A percentile compares a stretch with the other conserved stretches of the same genome.
These are phyloP conservation scores for Ptilonorhynchus violaceus DNA, from an alignment of 2,113 vertebrate genomes.

Conservation along the genomic window DNA sequence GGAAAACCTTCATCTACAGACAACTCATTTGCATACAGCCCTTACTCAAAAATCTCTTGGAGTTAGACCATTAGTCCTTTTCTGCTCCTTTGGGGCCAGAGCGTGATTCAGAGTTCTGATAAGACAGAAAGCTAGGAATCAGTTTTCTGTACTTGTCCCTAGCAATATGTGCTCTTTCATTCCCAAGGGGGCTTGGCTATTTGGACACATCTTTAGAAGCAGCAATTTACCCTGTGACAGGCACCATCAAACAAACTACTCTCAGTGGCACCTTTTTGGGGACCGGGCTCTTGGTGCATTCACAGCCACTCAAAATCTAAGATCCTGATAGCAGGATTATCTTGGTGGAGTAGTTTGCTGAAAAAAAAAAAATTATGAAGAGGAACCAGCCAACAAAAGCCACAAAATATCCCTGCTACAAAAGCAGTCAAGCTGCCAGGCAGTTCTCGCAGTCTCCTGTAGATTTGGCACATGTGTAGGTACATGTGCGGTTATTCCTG, in stretches of 20 bases:
- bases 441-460: not conserved
- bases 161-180: not conserved
- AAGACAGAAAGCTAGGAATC: not conserved
- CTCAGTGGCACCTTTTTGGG: not conserved
- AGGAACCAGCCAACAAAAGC: not conserved
- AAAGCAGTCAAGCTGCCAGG: slow-evolving; percentile 12
- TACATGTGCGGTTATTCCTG: not conserved
- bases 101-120: not conserved
- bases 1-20: not conserved
- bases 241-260: not conserved
- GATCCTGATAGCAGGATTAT: not conserved
- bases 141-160: not conserved
- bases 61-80: not conserved
- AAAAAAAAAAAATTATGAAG: not conserved
- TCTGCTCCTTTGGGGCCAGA: not conserved
- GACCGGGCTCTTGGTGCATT: not conserved
- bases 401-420: not conserved
- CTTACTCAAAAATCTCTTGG: not conserved
- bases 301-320: not conserved
- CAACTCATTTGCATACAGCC: not conserved
- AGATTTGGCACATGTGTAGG: not conserved
- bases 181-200: not conserved
- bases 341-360: not conserved
- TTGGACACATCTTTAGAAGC: not conserved
- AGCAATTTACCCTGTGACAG: not conserved